Evolutionary conservation across 2,888 invertebrate genomes (phyloP).

Genomic region (Unio delphinus): DNA sequence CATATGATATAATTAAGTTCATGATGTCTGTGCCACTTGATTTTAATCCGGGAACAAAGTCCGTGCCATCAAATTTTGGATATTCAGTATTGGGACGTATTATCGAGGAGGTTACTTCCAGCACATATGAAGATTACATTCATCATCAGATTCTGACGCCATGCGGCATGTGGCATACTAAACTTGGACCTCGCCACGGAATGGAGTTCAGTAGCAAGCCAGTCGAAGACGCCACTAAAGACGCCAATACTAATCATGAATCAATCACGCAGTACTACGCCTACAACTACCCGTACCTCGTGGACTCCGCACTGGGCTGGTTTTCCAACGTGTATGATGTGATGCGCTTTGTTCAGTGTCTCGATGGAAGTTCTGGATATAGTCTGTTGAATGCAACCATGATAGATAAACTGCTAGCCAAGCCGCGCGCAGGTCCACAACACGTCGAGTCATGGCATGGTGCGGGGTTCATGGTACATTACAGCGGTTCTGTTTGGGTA

Average conservation of each 20-base stretch:
- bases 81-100: constrained; percentile 62
- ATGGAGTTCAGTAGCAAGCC: constrained; percentile 17
- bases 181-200: constrained; percentile 37
- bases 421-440: constrained; percentile 25
- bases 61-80: constrained; percentile 61
- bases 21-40: constrained; percentile 55
- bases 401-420: constrained; percentile 33
- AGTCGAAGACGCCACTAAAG: constrained; percentile 19
- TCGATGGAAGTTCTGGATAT: constrained; percentile 45
- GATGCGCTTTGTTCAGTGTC: constrained; percentile 54
- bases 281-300: constrained; percentile 29
- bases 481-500: constrained; percentile 56
- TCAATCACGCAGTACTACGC: constrained; percentile 35
- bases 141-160: constrained; percentile 46
- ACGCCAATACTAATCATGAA: constrained; percentile 30
- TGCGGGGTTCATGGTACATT: constrained; percentile 51
- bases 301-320: constrained; percentile 65
- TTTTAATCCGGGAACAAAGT: constrained; percentile 57
- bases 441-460: constrained; percentile 48
- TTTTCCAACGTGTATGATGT: constrained; percentile 62
- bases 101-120: constrained; percentile 53
- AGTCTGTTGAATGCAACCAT: constrained; percentile 46
- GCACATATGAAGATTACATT: constrained; percentile 52
- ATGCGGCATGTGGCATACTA: constrained; percentile 67
- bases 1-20: constrained; percentile 54